Evolutionary conservation across 2,113 vertebrate genomes (phyloP).

Genomic region (Ceyx melanurus): DNA sequence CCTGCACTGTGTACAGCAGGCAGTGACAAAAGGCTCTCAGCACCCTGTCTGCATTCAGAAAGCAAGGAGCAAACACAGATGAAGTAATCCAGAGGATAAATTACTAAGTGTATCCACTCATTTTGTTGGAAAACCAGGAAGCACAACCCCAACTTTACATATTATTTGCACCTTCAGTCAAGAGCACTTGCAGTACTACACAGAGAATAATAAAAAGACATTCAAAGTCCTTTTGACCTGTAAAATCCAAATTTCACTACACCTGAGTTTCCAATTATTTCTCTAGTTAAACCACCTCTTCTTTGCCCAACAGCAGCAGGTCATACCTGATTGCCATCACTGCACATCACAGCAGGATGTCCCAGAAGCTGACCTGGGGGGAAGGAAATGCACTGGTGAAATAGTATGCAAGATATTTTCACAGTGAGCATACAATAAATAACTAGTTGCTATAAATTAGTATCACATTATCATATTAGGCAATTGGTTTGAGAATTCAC

Average conservation of each 20-base stretch:
- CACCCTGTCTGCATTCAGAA: not conserved
- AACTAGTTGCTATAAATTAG: not conserved
- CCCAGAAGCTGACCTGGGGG: not conserved
- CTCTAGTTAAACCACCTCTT: not conserved
- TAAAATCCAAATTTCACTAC: not conserved
- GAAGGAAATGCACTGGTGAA: not conserved
- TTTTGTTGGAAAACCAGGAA: constrained; percentile 9
- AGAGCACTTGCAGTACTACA: not conserved
- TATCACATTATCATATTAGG: not conserved
- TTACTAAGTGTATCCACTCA: not conserved
- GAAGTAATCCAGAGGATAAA: constrained; percentile 16
- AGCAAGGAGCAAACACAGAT: constrained; percentile 1
- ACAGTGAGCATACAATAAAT: not conserved
- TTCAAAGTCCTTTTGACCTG: not conserved
- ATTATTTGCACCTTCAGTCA: not conserved
- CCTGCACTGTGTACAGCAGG: not conserved
- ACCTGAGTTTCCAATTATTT: not conserved
- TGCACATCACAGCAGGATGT: not conserved
- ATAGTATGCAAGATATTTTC: not conserved
- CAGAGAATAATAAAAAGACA: not conserved
- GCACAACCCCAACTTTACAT: not conserved
- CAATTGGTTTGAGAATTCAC: not conserved
- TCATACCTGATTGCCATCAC: not conserved
- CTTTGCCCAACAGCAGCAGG: not conserved
- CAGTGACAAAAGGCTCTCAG: not conserved